Percentiles rank a stretch among this genome's conserved stretches.
Conservation (phyloP, 2,797 vertebrate genomes). For the Aldrovandia affinis region DNA sequence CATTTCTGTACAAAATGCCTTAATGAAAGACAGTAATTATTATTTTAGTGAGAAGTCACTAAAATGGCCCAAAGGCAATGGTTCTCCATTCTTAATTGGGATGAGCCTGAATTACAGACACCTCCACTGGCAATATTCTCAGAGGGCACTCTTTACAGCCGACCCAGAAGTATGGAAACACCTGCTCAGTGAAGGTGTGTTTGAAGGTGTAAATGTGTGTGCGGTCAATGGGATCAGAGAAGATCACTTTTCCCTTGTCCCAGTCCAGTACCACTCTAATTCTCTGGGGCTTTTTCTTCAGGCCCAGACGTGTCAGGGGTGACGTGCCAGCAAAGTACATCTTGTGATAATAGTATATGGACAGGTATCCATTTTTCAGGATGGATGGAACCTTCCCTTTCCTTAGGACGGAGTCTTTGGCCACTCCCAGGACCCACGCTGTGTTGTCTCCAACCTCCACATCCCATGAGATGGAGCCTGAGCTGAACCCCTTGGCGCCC, state of each 20-base stretch:
- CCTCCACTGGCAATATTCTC: slow-evolving; percentile 53
- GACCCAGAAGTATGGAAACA: slow-evolving; percentile 74
- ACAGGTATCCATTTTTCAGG: slow-evolving; percentile 68
- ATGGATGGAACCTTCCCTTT: slow-evolving; percentile 69
- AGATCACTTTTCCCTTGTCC: slow-evolving; percentile 62
- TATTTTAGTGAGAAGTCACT: too few species aligned
- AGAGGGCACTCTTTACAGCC: slow-evolving; percentile 66
- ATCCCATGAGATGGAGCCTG: slow-evolving; percentile 64
- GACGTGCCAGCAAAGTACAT: slow-evolving; percentile 74
- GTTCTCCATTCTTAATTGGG: background rate
- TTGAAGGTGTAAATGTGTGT: slow-evolving; percentile 70
- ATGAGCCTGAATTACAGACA: slow-evolving; percentile 45
- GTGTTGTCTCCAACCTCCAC: slow-evolving; percentile 68
- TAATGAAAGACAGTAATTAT: too few species aligned
- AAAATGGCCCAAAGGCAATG: too few species aligned
- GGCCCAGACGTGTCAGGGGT: slow-evolving; percentile 61
- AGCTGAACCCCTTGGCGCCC: slow-evolving; percentile 57
- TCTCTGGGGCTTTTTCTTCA: slow-evolving; percentile 58
- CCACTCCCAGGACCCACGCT: slow-evolving; percentile 71
- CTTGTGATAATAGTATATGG: slow-evolving; percentile 70
- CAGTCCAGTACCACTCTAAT: slow-evolving; percentile 66
- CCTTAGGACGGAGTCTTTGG: slow-evolving; percentile 60
- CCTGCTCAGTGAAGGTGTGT: slow-evolving; percentile 56
- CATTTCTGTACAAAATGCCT: too few species aligned
- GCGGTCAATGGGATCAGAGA: slow-evolving; percentile 57